Conservation (phyloP, 1,140 invertebrate genomes). For the Cyclina sinensis region DNA sequence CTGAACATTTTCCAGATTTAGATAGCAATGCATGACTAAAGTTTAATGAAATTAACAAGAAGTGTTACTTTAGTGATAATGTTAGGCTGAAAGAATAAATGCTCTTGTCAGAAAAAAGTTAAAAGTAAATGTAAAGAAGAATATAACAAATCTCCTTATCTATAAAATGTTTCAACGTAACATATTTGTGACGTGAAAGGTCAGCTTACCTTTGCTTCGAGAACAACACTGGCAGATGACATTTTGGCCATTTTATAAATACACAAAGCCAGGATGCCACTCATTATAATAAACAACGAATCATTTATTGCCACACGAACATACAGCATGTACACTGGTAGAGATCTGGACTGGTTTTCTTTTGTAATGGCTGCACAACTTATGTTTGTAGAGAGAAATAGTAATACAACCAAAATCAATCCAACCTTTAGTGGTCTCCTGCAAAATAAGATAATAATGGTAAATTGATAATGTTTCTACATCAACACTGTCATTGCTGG, state of each 20-base stretch:
- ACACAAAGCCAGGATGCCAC: conserved; percentile 82
- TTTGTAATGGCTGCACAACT: conserved; percentile 79
- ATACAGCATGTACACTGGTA: conserved; percentile 74
- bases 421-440: conserved; percentile 77
- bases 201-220: conserved; percentile 85
- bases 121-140: too few relatives aligned
- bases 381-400: conserved; percentile 84
- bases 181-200: too few relatives aligned
- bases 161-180: too few relatives aligned
- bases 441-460: conserved; percentile 40
- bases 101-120: too few relatives aligned
- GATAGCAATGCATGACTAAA: too few relatives aligned
- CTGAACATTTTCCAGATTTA: too few relatives aligned
- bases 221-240: conserved; percentile 81
- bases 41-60: too few relatives aligned
- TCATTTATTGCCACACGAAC: conserved; percentile 85
- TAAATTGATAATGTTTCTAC: too few relatives aligned
- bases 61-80: too few relatives aligned
- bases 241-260: conserved; percentile 85
- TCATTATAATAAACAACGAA: conserved; percentile 84
- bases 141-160: too few relatives aligned
- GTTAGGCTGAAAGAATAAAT: too few relatives aligned
- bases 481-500: too few relatives aligned
- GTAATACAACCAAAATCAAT: conserved; percentile 75
- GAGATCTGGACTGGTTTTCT: conserved; percentile 69